Evolutionary conservation across 1,140 invertebrate genomes (phyloP).

Genomic region (Melitaea cinxia): DNA sequence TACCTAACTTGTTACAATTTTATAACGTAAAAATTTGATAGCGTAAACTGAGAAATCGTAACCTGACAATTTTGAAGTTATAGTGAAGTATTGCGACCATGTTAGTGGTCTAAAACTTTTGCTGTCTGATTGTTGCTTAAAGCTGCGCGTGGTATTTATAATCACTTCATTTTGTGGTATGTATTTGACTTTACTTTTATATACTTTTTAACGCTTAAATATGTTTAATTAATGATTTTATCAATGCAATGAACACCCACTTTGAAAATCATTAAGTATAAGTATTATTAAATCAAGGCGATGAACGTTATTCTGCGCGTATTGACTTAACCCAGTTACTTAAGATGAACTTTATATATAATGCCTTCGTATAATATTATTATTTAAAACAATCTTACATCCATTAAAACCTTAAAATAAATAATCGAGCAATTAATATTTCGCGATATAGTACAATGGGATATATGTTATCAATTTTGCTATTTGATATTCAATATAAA

Average conservation of each 20-base stretch:
- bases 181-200: not conserved
- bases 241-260: too few species aligned
- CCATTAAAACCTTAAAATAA: too few species aligned
- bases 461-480: not conserved
- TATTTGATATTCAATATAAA: not conserved
- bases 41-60: not conserved
- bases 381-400: too few species aligned
- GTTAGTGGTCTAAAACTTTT: not conserved
- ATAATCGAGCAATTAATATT: too few species aligned
- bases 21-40: not conserved
- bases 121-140: not conserved
- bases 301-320: not conserved
- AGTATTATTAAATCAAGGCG: constrained; percentile 4
- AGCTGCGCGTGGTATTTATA: constrained; percentile 1
- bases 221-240: too few species aligned
- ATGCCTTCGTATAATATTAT: too few species aligned
- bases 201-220: too few species aligned
- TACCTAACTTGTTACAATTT: too few species aligned
- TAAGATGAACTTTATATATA: not conserved
- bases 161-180: constrained; percentile 11
- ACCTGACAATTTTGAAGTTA: not conserved
- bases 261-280: too few species aligned
- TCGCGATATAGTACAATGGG: too few species aligned
- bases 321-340: not conserved
- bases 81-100: not conserved